Percentiles rank a stretch among this genome's conserved stretches.
Evolutionary conservation across 2,797 vertebrate species (phyloP).

Genomic region (Pseudomugil gertrudae): DNA sequence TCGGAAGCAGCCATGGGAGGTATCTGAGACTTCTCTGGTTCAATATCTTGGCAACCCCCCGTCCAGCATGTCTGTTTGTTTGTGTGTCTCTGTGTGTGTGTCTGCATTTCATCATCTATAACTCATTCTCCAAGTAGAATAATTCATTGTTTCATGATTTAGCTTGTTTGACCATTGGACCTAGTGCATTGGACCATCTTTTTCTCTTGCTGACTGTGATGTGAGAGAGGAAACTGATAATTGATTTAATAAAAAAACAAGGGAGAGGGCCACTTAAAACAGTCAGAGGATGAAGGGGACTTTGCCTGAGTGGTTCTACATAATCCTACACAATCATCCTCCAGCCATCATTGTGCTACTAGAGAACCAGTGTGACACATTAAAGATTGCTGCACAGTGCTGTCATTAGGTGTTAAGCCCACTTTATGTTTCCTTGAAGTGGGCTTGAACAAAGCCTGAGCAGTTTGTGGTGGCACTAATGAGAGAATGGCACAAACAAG

Average conservation of each 20-base stretch:
- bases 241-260: slow-evolving; percentile 76
- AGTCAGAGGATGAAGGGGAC: slow-evolving; percentile 68
- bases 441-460: slow-evolving; percentile 71
- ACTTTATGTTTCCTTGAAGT: slow-evolving; percentile 70
- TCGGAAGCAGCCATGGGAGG: slow-evolving; percentile 71
- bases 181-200: no score
- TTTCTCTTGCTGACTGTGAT: slow-evolving; percentile 15
- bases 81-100: slow-evolving; percentile 40
- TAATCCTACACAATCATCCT: slow-evolving; percentile 80
- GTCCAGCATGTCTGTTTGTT: slow-evolving; percentile 5
- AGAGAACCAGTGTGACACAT: slow-evolving; percentile 60
- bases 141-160: slow-evolving; percentile 65
- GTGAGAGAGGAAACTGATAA: slow-evolving; percentile 75
- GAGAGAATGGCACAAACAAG: slow-evolving; percentile 50
- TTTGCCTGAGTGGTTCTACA: slow-evolving; percentile 80
- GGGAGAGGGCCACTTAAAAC: slow-evolving; percentile 41
- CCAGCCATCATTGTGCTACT: slow-evolving; percentile 50
- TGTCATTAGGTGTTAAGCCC: slow-evolving; percentile 76
- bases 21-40: slow-evolving; percentile 73
- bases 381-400: slow-evolving; percentile 72
- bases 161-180: slow-evolving; percentile 47
- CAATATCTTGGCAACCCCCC: slow-evolving; percentile 71
- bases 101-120: slow-evolving; percentile 73
- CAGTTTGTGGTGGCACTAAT: slow-evolving; percentile 56
- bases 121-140: slow-evolving; percentile 60